phyloP scores from a whole-genome alignment of 2,888 invertebrate species.

The Leptinotarsa rubiginosa region DNA sequence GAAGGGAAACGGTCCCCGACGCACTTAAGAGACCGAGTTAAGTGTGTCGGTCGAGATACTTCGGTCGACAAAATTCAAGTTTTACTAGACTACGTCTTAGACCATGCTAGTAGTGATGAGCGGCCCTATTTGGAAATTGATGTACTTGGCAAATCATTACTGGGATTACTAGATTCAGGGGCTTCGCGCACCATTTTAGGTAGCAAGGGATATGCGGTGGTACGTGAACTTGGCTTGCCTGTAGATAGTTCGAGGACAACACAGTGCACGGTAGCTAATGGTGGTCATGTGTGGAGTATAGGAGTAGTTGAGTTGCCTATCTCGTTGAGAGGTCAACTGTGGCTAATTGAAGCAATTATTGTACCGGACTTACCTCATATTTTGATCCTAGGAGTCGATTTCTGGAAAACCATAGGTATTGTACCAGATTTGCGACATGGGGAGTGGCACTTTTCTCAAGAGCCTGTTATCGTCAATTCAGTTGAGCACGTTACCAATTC shows the following conservation, averaged over 20 bases:
- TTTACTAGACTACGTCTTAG: not conserved
- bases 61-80: constrained; percentile 13
- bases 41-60: not conserved
- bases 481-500: constrained; percentile 9
- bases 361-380: constrained; percentile 30
- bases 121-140: not conserved
- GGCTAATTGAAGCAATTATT: constrained; percentile 39
- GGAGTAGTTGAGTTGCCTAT: constrained; percentile 27
- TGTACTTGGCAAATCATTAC: not conserved
- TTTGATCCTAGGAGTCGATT: constrained; percentile 41
- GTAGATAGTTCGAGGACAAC: not conserved
- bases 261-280: constrained; percentile 37
- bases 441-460: constrained; percentile 41
- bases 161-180: not conserved
- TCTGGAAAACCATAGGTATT: constrained; percentile 33
- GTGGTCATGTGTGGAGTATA: constrained; percentile 27
- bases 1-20: constrained; percentile 1
- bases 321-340: constrained; percentile 24
- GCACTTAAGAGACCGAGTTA: constrained; percentile 1
- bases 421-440: constrained; percentile 29
- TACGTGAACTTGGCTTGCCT: not conserved
- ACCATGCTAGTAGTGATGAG: not conserved
- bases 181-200: not conserved
- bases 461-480: not conserved
- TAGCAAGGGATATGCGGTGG: not conserved